Evolutionary conservation across 2,888 invertebrate genomes (phyloP), one percentile per base, ranked within the genome.

Genomic region (Anticlea derivata): DNA sequence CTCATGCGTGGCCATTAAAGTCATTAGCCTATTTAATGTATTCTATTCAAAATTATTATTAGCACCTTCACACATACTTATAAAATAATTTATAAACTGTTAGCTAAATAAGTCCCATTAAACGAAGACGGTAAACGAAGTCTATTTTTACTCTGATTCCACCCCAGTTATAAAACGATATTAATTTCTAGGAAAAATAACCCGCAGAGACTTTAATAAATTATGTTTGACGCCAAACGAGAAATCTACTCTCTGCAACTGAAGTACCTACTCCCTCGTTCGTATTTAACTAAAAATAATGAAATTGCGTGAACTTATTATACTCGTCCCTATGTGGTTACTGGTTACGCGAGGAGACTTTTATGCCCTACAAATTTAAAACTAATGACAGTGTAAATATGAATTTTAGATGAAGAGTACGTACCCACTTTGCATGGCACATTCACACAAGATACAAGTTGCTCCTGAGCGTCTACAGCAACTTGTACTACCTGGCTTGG

Each of bases 281-380:
- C 48, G 13, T 34, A 35, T 46, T 46, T 45, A 31, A 49, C 38
- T 55, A 47, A 58, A 56, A 55, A 51, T 58, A 58, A 56, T 55
- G 56, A 52, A 48, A 58, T 46, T 40, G 37, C 41, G 41, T 38
- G 5, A 8, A 13, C 11, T 45, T 53, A 46, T 52, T 24, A 46
- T 45, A 38, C 27, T 31, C 50, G 40, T 49, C 23, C 31, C 13
- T 54, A 41, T 48, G 58, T n/a, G n/a, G n/a, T n/a, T n/a, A n/a
- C n/a, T 50, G 58, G 55, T 51, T 58, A 35, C 46, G 45, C 41
- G 45, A 48, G 43, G 48, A 49, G 46, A 51, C 52, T 62, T 59
- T 55, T 61, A 58, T 58, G 55, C 50, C 56, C 53, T 54, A 61
- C 56, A 61, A 61, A 59, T 63, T 61, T 61, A 61, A 58, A 52